Conservation (phyloP, 2,797 vertebrate genomes). For the Xyrichtys novacula region DNA sequence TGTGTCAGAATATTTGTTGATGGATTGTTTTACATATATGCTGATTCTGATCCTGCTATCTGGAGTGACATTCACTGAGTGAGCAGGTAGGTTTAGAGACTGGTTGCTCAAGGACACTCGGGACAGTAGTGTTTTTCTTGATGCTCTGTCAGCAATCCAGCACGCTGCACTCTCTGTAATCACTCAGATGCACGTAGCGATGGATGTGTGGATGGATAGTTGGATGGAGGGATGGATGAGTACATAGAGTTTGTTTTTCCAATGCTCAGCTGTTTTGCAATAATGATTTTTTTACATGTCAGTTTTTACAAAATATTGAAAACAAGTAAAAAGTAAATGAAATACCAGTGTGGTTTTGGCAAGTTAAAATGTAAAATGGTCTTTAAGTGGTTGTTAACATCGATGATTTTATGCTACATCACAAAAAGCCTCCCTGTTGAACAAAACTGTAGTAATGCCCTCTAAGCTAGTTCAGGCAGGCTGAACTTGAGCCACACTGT, state of each 20-base stretch:
- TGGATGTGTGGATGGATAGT: background rate
- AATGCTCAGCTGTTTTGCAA: background rate
- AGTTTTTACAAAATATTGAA: no score
- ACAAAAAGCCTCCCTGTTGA: no score
- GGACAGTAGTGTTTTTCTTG: background rate
- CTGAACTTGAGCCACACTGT: no score
- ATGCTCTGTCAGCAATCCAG: slow-evolving; percentile 15
- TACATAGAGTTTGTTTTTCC: background rate
- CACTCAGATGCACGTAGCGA: background rate
- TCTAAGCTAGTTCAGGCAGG: no score
- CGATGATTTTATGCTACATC: no score
- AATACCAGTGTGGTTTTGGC: no score
- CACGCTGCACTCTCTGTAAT: background rate
- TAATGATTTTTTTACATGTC: background rate
- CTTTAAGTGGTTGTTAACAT: no score
- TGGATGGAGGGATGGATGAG: slow-evolving; percentile 2
- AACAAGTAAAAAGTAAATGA: no score
- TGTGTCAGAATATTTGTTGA: background rate
- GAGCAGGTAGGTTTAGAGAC: slow-evolving; percentile 4
- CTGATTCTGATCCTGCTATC: slow-evolving; percentile 5
- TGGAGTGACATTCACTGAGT: slow-evolving; percentile 9
- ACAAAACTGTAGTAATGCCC: no score
- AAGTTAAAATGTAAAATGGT: no score
- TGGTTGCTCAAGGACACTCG: slow-evolving; percentile 16
- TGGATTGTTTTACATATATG: background rate